Evolutionary conservation across 2,113 vertebrate species (phyloP), one percentile per base, ranked within the genome.

Genomic region (Cynopterus brachyotis): DNA sequence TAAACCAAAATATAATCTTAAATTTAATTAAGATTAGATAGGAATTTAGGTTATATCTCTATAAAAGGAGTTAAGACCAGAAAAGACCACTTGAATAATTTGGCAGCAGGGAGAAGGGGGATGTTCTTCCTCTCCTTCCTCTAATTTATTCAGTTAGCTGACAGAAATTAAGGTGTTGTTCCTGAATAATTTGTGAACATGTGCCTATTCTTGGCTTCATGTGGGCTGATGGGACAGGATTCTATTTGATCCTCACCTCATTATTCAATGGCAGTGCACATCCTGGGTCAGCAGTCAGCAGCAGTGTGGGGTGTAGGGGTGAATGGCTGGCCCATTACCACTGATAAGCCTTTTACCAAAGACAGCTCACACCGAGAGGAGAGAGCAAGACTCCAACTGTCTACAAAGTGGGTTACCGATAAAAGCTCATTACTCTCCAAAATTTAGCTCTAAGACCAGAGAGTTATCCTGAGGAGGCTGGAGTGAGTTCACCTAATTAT

Each of bases 401-500:
- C 67, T 96, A 79, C 72, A 93, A 78, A 96, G 84, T 86, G 60
- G 40, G 7, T 42, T 96, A 96, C 11, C 1, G 62, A 95, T 95
- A 82, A 96, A 96, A 97, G 89, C 82, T 96, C 97, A 84, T 97
- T 96, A 97, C 60, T 66, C 75, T 94, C 67, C 35, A 89, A 97
- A 95, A 96, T 89, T 32, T 70, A 95, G 72, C 91, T 95, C 82
- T 93, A 97, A 97, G 94, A 91, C 85, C 55, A 80, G 81, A 96
- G 76, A 94, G 53, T 67, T 57, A 86, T 93, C 91, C 78, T 86
- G 62, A 97, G 83, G 85, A 94, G 62, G 85, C 76, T 80, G 22
- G 24, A 95, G 89, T 95, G 85, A 95, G 78, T 96, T 91, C 88
- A 82, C 64, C 92, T 96, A 97, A 97, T 97, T 97, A 95, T 93